Evolutionary conservation across 1,140 invertebrate genomes (phyloP), one percentile per base, ranked within the genome.

Genomic region (Drosophila sproati): DNA sequence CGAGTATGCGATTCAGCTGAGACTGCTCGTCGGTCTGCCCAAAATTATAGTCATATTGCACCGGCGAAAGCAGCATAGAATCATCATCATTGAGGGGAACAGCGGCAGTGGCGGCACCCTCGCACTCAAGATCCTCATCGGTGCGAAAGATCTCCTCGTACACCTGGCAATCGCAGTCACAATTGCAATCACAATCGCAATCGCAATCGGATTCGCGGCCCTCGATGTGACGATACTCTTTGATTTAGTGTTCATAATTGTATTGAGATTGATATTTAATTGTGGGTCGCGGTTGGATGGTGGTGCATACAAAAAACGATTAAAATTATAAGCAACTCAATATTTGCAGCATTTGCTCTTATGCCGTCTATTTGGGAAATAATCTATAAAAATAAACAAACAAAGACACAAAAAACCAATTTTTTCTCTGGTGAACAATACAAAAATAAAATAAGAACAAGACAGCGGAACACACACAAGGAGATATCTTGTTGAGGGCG

Each of bases 341-440:
- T 73, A 89, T 87, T 92, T 89, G 85, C 76, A 87, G 82, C 82
- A 87, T 74, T 81, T 80, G 77, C 91, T 91, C 77, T 90, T 92
- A 76, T 81, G 80, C 75, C 91, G 67, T 85, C 91, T 92, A 92
- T 92, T 92, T 61, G 91, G 91, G 62, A 75, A 92, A 81, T 92
- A 92, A 88, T 92, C 91, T 92, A 92, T 82, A 92, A 89, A 74
- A 67, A 85, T 79, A 67, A 70, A 54, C 66, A 68, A 78, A 72
- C 29, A 63, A 71, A 75, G 20, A 20, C 20, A 59, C 20, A 43
- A 51, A 59, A 39, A n/a, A 39, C 37, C 10, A 52, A 57, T 39
- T 60, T 20, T 20, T 20, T 61, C 39, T 52, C n/a, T 32, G 12
- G 43, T 8, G 45, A 51, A 63, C 35, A 71, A 71, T 41, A 29